Base-by-base conservation (phyloP, 2,888 invertebrate species). In the Meteorus cinctellus region DNA sequence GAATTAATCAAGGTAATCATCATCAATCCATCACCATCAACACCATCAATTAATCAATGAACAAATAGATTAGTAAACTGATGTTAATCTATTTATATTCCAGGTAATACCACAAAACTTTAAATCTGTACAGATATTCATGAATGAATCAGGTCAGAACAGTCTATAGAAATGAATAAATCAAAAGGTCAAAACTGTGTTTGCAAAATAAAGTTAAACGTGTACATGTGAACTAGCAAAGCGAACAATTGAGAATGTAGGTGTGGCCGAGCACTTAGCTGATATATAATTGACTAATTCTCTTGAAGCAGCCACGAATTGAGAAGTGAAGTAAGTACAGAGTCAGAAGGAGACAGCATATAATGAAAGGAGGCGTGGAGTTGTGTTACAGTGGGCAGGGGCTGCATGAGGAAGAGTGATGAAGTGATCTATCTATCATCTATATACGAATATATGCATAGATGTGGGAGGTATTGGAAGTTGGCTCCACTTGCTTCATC, bases 251-350 rank as follows among this genome's bases (percentile, higher is more conserved):
- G 77, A 74, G 82, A 82, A 84, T 84, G 80, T 84, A 85, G 85
- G 85, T 86, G 86, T 86, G 83, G 84, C 84, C 85, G 83, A 86
- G 88, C 88, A 88, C 88, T 88, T 88, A 88, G 85, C 83, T 81
- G 86, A 86, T 89, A 89, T 48, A 55, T 48, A 55, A 89, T 89
- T 88, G 87, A 88, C 82, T 87, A 88, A 89, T 89, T 89, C 87
- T 83, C 84, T 82, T 82, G 82, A 87, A 88, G 87, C 77, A 80
- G 78, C 86, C 85, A 76, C 85, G 86, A 86, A 87, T 85, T 81
- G 84, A 76, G 81, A 51, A 69, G 51, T 27, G 19, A 48, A 67
- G 41, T 27, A 67, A 24, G 67, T 19, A 24, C n/a, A 67, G 36
- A 14, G 19, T 27, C 48, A 29, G 41, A 34, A 60, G 27, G 36